A percentile compares a stretch with the other conserved stretches of the same genome.
These are phyloP conservation scores for Zosterops borbonicus DNA, from an alignment of 2,113 vertebrate genomes.

Conservation along the genomic window DNA sequence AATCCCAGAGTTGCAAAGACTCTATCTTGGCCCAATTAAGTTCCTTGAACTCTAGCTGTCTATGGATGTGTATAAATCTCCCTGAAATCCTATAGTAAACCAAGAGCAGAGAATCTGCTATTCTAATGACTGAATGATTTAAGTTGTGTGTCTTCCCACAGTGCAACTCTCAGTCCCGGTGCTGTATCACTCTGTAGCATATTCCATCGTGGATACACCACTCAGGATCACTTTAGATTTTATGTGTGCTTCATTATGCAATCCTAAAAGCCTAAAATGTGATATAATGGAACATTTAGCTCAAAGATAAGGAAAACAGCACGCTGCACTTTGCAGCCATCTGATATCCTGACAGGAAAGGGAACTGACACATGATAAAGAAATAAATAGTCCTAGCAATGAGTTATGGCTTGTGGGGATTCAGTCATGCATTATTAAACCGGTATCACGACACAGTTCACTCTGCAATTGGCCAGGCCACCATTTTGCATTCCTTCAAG, in stretches of 20 bases:
- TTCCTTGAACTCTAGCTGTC: neutral
- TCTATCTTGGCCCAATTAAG: neutral
- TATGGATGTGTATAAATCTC: neutral
- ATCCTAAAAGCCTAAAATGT: slow-evolving; percentile 37
- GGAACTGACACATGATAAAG: slow-evolving; percentile 30
- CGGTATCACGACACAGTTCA: neutral
- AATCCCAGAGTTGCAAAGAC: neutral
- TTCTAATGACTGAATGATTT: neutral
- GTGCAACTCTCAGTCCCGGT: neutral
- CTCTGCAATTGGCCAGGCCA: slow-evolving; percentile 5
- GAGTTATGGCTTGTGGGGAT: neutral
- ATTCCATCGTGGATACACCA: neutral
- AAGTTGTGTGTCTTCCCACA: neutral
- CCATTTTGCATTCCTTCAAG: slow-evolving; percentile 23
- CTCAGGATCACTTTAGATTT: slow-evolving; percentile 1
- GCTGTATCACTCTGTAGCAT: neutral
- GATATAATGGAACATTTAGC: slow-evolving; percentile 35
- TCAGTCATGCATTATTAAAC: slow-evolving; percentile 39
- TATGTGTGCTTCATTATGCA: neutral
- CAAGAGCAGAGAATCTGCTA: neutral
- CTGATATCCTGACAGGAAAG: slow-evolving; percentile 58
- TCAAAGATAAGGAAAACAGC: slow-evolving; percentile 48
- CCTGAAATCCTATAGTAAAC: neutral
- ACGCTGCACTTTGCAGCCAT: slow-evolving; percentile 9
- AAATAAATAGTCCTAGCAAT: neutral